A percentile compares a stretch with the other conserved stretches of the same genome.
Conservation (phyloP, 2,888 invertebrate genomes). For the Parascotia fuliginaria region DNA sequence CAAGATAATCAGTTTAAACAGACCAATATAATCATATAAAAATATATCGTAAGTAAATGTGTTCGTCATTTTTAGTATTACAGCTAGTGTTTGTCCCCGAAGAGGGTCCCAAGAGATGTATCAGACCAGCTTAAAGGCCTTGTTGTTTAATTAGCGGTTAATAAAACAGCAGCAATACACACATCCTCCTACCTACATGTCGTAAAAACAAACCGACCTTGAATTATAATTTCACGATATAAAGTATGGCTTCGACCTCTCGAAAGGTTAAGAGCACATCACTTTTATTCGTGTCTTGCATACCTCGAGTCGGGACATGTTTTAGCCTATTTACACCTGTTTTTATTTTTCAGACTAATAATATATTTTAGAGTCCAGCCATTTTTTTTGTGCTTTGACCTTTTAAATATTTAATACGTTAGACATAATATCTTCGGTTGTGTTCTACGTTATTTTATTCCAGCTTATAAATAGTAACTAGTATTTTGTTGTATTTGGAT, state of each 20-base stretch:
- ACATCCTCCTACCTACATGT: constrained; percentile 40
- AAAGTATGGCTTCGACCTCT: constrained; percentile 69
- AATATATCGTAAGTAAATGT: too few relatives aligned
- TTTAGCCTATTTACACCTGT: constrained; percentile 45
- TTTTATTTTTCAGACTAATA: constrained; percentile 46
- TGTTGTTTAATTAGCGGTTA: constrained; percentile 55
- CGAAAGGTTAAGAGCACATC: constrained; percentile 81
- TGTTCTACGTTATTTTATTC: constrained; percentile 24
- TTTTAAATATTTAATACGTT: constrained; percentile 40
- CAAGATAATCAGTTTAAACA: too few relatives aligned
- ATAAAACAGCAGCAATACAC: constrained; percentile 48
- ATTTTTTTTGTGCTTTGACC: constrained; percentile 49
- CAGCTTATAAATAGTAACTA: neutral
- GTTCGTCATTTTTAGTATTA: too few relatives aligned
- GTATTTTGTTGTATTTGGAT: too few relatives aligned
- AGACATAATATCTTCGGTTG: constrained; percentile 22
- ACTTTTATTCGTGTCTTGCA: constrained; percentile 74
- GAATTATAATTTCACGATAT: constrained; percentile 77
- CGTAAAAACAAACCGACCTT: constrained; percentile 67
- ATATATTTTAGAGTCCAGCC: constrained; percentile 29
- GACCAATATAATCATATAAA: too few relatives aligned
- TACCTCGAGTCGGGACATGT: constrained; percentile 60
- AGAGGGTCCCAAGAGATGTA: too few relatives aligned
- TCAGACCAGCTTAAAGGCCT: constrained; percentile 37
- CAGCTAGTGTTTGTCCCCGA: constrained; percentile 13